Base-by-base conservation (phyloP, 2,888 invertebrate species). In the Metallyticus violacea region DNA sequence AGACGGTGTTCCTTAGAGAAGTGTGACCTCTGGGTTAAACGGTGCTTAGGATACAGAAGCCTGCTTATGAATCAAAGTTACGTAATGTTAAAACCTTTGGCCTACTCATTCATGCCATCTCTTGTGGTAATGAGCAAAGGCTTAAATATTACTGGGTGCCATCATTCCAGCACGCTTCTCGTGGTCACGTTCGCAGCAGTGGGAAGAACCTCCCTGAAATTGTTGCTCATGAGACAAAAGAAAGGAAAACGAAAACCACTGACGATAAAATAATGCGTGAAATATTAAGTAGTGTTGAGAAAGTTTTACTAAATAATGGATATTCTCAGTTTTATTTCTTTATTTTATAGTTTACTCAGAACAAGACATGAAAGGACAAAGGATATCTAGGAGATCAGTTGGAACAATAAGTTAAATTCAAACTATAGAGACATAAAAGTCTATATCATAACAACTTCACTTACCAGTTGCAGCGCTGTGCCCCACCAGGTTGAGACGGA, bases 21-120 rank as follows among this genome's bases (percentile, higher is more conserved):
- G 15, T 15, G 1, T 29, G 77, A 77, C 83, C 83, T n/a, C 2
- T 26, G 62, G 83, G 83, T 83, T 77, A 83, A 83, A 83, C n/a
- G 83, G 83, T 62, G 15, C 40, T 62, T 62, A 62, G 40, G 40
- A 62, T 62, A 62, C 40, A 62, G 40, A 62, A 62, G 40, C 40
- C 40, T 62, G 40, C 28, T 26, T 27, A 83, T 77, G 28, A 83
- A 83, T 83, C 83, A 83, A 62, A 83, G 83, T 83, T 83, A 83
- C 83, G 29, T 83, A 83, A 83, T 62, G 40, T 62, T 62, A 62
- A n/a, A 62, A 62, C 40, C 40, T 62, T 62, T 62, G 40, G 40
- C 40, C 40, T 62, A 15, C 40, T 62, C 40, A 62, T 62, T 62
- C 40, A 40, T 40, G 9, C 40, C 6, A 40, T 40, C 40, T 62